phyloP scores from a whole-genome alignment of 2,113 vertebrate species.

The Crotalus horridus region DNA sequence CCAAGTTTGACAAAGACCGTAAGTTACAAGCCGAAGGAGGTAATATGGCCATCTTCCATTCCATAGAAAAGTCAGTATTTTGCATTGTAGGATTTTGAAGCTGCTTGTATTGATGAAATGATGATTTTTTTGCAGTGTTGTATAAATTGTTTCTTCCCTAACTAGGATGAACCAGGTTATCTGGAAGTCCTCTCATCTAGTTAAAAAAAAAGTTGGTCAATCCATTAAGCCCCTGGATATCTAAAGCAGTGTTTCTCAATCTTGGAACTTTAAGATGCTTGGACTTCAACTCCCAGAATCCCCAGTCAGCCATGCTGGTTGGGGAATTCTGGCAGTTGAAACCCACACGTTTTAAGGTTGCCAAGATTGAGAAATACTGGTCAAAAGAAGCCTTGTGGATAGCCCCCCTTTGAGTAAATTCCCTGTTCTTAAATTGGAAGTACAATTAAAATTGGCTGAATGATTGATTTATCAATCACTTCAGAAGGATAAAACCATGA shows the following conservation, averaged over 20 bases:
- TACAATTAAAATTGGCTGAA: not conserved
- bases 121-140: not conserved
- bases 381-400: not conserved
- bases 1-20: conserved; percentile 99
- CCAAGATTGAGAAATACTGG: not conserved
- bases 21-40: conserved; percentile 38
- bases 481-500: not conserved
- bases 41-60: not conserved
- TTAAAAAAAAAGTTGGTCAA: not conserved
- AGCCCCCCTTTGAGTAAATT: not conserved
- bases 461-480: not conserved
- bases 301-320: not conserved
- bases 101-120: not conserved
- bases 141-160: not conserved
- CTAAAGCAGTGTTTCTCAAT: not conserved
- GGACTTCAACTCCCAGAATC: not conserved
- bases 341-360: not conserved
- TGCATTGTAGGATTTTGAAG: not conserved
- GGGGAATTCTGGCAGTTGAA: not conserved
- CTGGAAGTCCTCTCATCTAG: not conserved
- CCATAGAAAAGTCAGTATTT: not conserved
- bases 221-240: not conserved
- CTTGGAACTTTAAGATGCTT: not conserved
- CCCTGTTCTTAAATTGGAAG: not conserved
- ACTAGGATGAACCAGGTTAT: not conserved